Evolutionary conservation across 1,140 invertebrate species (phyloP).

Genomic region (Ceratoteleas bidentatus): DNA sequence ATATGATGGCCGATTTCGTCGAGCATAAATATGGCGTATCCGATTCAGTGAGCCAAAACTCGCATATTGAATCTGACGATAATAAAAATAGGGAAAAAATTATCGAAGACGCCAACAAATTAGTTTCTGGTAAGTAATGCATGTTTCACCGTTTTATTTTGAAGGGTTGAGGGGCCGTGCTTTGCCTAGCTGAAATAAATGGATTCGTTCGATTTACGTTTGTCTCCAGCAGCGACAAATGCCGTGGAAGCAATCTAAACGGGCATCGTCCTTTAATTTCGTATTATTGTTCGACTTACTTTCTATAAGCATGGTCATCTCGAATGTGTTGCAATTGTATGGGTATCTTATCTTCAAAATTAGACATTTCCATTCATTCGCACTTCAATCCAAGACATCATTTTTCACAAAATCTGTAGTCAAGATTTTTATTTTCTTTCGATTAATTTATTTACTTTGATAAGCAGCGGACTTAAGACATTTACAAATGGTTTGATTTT

Average conservation of each 20-base stretch:
- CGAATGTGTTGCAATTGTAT: no score
- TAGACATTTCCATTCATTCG: no score
- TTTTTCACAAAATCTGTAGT: no score
- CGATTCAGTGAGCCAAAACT: slow-evolving; percentile 77
- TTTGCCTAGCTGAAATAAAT: slow-evolving; percentile 71
- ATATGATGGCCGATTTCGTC: slow-evolving; percentile 79
- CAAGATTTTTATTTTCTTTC: no score
- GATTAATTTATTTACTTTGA: no score
- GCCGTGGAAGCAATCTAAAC: slow-evolving; percentile 29
- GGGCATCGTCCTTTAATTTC: slow-evolving; percentile 52
- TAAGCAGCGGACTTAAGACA: no score
- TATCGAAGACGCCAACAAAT: slow-evolving; percentile 78
- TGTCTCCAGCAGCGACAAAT: slow-evolving; percentile 26
- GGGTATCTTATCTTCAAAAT: no score
- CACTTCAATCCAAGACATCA: no score
- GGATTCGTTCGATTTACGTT: slow-evolving; percentile 43
- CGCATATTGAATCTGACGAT: slow-evolving; percentile 73
- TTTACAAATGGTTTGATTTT: no score
- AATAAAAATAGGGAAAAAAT: slow-evolving; percentile 77
- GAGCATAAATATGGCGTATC: slow-evolving; percentile 76
- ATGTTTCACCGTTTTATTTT: slow-evolving; percentile 43
- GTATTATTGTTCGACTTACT: slow-evolving; percentile 52
- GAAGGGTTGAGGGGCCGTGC: slow-evolving; percentile 79
- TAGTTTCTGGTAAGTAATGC: slow-evolving; percentile 79
- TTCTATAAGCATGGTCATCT: slow-evolving; percentile 67